Base-by-base conservation (phyloP, 2,113 vertebrate species). In the Gallinago paraguaiae region DNA sequence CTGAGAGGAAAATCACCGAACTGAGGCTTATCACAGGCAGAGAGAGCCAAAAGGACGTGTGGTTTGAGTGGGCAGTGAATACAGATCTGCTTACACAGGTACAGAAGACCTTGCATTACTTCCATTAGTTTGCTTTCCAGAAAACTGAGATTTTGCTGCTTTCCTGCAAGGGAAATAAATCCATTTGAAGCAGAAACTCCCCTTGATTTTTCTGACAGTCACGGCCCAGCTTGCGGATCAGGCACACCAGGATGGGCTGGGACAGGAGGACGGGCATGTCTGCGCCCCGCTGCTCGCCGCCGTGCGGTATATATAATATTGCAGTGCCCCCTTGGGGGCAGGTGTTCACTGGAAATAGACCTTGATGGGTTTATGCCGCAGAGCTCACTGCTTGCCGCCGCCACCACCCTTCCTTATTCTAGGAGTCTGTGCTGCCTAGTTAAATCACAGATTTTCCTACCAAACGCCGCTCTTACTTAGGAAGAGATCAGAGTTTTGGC, bases 291-390 rank as follows among this genome's bases (percentile, higher is more conserved):
- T 30, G 11, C 25, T 65, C 11, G 4, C 37, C 4, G 59, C 13
- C 31, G 5, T 5, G 15, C 4, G 31, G 10, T 23, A 83, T 87
- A 12, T 30, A 18, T 59, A 74, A 90, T 87, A 84, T 94, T 81
- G 84, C 69, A 92, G 72, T 95, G 95, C 88, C 90, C 88, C 88
- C 88, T 93, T 92, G 94, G 93, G 94, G 94, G 81, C 88, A 86
- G 81, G 79, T 96, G 87, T 48, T 86, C 86, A 92, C 81, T 76
- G 95, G 79, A 74, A 84, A 94, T 63, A 80, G 43, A 35, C 57
- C 46, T 86, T 65, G 4, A 46, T 8, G 64, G 28, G 33, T 31
- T 1, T 46, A n/a, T 3, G 20, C 70, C 89, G 56, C 56, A 33
- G 39, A 46, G 19, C 64, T 35, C 27, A 0, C 1, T n/a, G 14